These are phyloP conservation scores for Melanitta fusca DNA, from an alignment of 2,797 vertebrate species.

Conservation along the genomic window DNA sequence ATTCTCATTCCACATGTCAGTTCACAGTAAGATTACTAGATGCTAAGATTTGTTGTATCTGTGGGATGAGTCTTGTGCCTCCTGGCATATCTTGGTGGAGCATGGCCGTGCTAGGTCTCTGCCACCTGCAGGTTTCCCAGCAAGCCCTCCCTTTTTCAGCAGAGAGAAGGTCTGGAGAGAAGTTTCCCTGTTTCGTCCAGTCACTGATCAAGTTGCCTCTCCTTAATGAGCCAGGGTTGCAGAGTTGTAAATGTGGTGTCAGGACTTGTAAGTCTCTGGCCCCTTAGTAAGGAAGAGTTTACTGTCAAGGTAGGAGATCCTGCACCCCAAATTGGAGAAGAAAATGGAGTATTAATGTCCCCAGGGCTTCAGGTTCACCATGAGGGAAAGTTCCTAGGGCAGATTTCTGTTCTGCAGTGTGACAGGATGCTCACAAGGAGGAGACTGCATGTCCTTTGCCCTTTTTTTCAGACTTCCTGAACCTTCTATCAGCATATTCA, in stretches of 20 bases:
- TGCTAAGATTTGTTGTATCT: neutral
- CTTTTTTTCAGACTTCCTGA: neutral
- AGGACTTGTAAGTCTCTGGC: neutral
- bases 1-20: accelerated
- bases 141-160: neutral
- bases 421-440: neutral
- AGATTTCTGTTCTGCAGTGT: neutral
- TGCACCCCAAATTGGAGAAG: neutral
- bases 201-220: neutral
- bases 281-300: neutral
- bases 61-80: neutral
- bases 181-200: accelerated
- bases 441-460: neutral
- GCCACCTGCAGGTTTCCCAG: neutral
- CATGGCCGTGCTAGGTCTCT: neutral
- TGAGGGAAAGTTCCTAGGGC: neutral
- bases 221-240: neutral
- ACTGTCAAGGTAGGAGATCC: neutral
- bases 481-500: neutral
- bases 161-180: neutral
- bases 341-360: neutral
- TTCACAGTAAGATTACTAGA: neutral
- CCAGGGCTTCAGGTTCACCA: neutral
- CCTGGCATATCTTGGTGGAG: neutral
- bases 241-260: neutral